These are phyloP conservation scores for Ploceus nigricollis DNA, from an alignment of 2,113 vertebrate species.

Conservation along the genomic window DNA sequence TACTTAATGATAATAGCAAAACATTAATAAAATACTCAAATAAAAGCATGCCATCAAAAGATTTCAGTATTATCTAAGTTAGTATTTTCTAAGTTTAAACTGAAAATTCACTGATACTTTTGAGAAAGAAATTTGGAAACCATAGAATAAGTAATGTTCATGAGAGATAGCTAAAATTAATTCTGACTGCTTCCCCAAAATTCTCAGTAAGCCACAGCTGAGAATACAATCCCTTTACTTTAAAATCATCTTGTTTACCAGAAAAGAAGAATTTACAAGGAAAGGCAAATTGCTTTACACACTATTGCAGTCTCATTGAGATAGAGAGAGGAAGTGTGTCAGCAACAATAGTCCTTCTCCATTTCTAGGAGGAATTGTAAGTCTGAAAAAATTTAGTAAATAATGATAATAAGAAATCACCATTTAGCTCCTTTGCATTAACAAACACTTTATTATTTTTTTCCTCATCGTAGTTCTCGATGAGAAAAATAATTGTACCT, in stretches of 20 bases:
- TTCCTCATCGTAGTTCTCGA: not conserved
- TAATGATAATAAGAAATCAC: not conserved
- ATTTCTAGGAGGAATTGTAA: not conserved
- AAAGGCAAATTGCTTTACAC: not conserved
- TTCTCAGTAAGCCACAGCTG: not conserved
- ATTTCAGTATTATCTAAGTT: not conserved
- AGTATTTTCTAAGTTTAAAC: not conserved
- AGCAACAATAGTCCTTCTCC: not conserved
- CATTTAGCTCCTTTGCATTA: not conserved
- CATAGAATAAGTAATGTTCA: not conserved
- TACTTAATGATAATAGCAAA: not conserved
- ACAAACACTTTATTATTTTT: not conserved
- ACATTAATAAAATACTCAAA: not conserved
- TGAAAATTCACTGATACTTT: not conserved
- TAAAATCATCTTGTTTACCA: not conserved
- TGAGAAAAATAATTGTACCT: not conserved
- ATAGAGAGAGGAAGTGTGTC: not conserved
- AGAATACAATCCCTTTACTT: not conserved
- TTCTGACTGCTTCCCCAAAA: not conserved
- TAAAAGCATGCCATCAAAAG: not conserved
- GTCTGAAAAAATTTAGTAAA: not conserved
- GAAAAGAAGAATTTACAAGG: not conserved
- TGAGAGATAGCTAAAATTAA: not conserved
- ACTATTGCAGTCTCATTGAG: fast-evolving
- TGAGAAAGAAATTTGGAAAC: not conserved